These are phyloP conservation scores for Ranitomeya variabilis DNA, from an alignment of 2,113 vertebrate genomes.

Conservation along the genomic window DNA sequence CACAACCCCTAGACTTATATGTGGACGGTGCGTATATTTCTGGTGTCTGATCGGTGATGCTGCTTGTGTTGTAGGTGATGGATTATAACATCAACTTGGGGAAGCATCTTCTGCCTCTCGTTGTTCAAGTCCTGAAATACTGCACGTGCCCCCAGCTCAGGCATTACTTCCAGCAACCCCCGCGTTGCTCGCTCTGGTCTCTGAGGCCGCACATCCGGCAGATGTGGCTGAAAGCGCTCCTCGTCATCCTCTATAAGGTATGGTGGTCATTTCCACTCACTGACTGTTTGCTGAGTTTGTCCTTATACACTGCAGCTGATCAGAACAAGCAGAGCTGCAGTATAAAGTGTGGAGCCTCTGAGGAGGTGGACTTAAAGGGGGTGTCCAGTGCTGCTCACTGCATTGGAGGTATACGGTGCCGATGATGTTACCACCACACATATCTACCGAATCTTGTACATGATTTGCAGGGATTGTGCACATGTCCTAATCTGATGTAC, in stretches of 20 bases:
- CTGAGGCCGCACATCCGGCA: constrained; percentile 93
- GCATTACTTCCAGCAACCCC: constrained; percentile 98
- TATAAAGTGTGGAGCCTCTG: background rate
- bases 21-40: background rate
- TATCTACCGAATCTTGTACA: no score
- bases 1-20: no score
- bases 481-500: no score
- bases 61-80: constrained; percentile 83
- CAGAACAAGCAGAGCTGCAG: background rate
- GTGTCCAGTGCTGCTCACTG: no score
- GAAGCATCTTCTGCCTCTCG: constrained; percentile 95
- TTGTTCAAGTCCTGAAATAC: constrained; percentile 97
- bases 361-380: background rate
- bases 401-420: no score
- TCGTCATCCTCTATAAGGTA: constrained; percentile 98
- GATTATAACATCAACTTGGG: constrained; percentile 96
- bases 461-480: no score
- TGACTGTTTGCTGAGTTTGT: no score
- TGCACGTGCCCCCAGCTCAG: constrained; percentile 94
- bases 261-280: background rate
- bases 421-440: no score
- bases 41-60: background rate
- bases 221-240: constrained; percentile 96
- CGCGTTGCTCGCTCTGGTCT: constrained; percentile 95
- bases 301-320: no score